A percentile compares a stretch with the other conserved stretches of the same genome.
Evolutionary conservation across 2,797 vertebrate genomes (phyloP).

Genomic region (Lophotriccus pileatus): DNA sequence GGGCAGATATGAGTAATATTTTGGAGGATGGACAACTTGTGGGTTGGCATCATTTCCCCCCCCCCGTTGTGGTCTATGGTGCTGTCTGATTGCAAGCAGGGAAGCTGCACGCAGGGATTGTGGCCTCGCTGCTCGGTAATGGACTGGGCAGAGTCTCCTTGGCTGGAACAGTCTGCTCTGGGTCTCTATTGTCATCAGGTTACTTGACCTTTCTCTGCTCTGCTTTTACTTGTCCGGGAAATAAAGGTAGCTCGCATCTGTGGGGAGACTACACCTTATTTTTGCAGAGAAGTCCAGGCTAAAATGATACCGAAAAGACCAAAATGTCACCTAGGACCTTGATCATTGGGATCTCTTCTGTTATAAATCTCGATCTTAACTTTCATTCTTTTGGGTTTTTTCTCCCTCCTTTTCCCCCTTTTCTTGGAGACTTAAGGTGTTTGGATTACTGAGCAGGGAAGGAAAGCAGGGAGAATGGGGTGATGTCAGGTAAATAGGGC

Average conservation of each 20-base stretch:
- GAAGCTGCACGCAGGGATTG: not conserved
- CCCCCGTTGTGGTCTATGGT: not conserved
- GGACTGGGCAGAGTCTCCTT: not conserved
- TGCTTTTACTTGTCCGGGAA: not conserved
- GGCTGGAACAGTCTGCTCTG: not conserved
- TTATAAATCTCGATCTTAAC: not conserved
- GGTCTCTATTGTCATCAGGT: not conserved
- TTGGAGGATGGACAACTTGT: not conserved
- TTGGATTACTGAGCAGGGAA: not conserved
- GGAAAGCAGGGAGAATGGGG: not conserved
- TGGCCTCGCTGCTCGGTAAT: not conserved
- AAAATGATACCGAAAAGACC: not conserved
- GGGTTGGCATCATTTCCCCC: not conserved
- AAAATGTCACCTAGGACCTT: not conserved
- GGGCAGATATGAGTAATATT: conserved; percentile 37
- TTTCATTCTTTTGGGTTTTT: not conserved
- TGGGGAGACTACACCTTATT: not conserved
- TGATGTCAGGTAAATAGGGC: not conserved
- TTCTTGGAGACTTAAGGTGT: not conserved
- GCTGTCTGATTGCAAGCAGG: not conserved
- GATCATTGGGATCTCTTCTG: not conserved
- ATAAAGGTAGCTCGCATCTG: not conserved
- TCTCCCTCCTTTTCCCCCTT: not conserved
- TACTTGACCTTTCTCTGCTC: not conserved
- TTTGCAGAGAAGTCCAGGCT: not conserved